Conservation (phyloP, 2,888 invertebrate genomes). For the Amblyjoppa fuscipennis region DNA sequence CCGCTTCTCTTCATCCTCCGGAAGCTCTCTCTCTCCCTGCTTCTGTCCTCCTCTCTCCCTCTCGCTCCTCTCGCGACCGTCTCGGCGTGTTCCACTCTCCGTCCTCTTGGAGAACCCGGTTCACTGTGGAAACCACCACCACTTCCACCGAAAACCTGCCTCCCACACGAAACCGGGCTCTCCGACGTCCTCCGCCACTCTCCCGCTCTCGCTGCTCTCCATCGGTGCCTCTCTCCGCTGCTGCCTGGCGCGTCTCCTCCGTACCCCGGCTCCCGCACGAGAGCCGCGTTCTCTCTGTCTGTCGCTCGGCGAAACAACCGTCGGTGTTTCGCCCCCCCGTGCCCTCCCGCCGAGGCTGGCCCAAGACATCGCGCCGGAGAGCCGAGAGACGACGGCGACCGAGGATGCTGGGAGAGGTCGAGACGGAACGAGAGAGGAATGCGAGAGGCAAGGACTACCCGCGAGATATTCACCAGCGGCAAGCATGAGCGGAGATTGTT, state of each 20-base stretch:
- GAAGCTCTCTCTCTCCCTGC: conserved; percentile 68
- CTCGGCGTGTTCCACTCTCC: background rate
- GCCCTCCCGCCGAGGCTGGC: conserved; percentile 79
- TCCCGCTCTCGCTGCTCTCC: conserved; percentile 49
- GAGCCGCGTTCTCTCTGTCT: conserved; percentile 14
- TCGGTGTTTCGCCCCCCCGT: conserved; percentile 73
- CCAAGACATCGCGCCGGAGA: conserved; percentile 78
- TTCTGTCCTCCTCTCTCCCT: conserved; percentile 29
- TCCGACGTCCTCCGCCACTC: conserved; percentile 74
- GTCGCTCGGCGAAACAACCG: conserved; percentile 57
- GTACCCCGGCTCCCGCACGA: conserved; percentile 52
- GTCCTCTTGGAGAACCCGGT: conserved; percentile 23
- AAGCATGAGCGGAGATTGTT: conserved; percentile 83
- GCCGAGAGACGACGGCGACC: conserved; percentile 69
- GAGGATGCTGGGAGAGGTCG: conserved; percentile 44
- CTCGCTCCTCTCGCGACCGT: background rate
- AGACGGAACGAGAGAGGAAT: conserved; percentile 46
- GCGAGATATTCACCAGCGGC: conserved; percentile 82
- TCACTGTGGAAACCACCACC: conserved; percentile 69
- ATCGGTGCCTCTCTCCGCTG: conserved; percentile 40
- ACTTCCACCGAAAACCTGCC: conserved; percentile 66
- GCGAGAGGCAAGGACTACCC: conserved; percentile 64
- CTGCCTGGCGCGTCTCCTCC: conserved; percentile 12
- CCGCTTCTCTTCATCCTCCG: conserved; percentile 62
- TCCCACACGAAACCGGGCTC: conserved; percentile 69